phyloP scores from a whole-genome alignment of 2,888 invertebrate genomes.

The Mimumesa dahlbomi region DNA sequence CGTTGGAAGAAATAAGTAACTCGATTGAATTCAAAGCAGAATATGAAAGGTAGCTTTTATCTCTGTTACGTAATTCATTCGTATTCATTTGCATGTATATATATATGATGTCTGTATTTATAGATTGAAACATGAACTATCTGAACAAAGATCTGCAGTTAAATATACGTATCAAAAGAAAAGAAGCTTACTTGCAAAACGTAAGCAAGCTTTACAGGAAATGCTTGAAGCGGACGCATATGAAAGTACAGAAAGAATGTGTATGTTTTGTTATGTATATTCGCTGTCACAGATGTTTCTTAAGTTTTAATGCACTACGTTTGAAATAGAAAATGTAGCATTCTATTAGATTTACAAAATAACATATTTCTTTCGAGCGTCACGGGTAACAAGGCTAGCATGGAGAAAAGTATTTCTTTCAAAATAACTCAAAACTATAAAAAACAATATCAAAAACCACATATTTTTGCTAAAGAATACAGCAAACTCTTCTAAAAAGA shows the following conservation, averaged over 20 bases:
- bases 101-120: too few relatives aligned
- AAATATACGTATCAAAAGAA: conserved; percentile 91
- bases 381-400: background rate
- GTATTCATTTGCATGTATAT: too few relatives aligned
- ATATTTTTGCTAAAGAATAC: too few relatives aligned
- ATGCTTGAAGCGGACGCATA: conserved; percentile 98
- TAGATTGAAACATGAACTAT: too few relatives aligned
- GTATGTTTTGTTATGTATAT: conserved; percentile 80
- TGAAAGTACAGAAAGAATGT: conserved; percentile 92
- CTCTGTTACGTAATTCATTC: too few relatives aligned
- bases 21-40: conserved; percentile 95
- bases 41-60: conserved; percentile 89
- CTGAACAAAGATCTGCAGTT: too few relatives aligned
- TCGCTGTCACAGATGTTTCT: background rate
- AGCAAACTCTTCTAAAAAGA: too few relatives aligned
- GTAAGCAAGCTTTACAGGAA: conserved; percentile 95
- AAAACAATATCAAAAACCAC: too few relatives aligned
- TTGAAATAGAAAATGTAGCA: too few relatives aligned
- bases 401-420: too few relatives aligned
- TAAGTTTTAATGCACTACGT: background rate
- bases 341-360: too few relatives aligned
- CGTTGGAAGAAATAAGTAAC: conserved; percentile 99
- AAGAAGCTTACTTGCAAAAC: conserved; percentile 95
- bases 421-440: background rate
- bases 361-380: too few relatives aligned